Conservation (phyloP, 2,797 vertebrate genomes). For the Brachymystax lenok region DNA sequence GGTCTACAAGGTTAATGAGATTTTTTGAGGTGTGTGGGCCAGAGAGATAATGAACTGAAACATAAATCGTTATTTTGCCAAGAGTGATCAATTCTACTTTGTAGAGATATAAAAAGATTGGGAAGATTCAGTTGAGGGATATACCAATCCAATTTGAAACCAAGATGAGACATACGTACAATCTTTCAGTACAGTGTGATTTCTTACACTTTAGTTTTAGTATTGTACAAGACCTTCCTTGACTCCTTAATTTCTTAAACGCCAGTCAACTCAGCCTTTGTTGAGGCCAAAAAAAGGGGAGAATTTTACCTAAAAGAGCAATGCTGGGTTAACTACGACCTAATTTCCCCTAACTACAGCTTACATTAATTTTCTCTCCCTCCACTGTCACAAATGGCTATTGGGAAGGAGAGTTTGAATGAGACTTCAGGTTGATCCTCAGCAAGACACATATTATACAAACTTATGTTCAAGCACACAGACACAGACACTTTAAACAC, state of each 20-base stretch:
- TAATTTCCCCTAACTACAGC: neutral
- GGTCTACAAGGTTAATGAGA: slow-evolving; percentile 16
- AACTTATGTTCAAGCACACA: neutral
- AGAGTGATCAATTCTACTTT: slow-evolving; percentile 8
- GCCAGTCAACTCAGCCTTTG: slow-evolving; percentile 59
- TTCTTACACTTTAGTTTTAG: slow-evolving; percentile 62
- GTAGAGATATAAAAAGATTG: slow-evolving; percentile 22
- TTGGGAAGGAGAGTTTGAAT: neutral
- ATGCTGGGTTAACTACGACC: neutral
- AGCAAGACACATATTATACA: slow-evolving; percentile 5
- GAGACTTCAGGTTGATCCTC: slow-evolving; percentile 5
- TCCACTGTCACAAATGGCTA: neutral
- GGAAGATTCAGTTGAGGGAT: neutral
- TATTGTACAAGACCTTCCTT: slow-evolving; percentile 56
- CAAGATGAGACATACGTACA: slow-evolving; percentile 37
- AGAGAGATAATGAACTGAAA: neutral
- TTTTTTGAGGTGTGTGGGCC: slow-evolving; percentile 39
- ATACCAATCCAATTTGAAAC: neutral
- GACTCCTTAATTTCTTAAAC: slow-evolving; percentile 63
- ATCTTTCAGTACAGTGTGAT: slow-evolving; percentile 59
- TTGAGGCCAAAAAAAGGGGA: slow-evolving; percentile 55
- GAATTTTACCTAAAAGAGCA: slow-evolving; percentile 45
- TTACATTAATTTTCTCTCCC: neutral
- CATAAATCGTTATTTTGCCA: slow-evolving; percentile 21
- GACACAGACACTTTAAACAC: slow-evolving; percentile 37